phyloP scores from a whole-genome alignment of 2,888 invertebrate genomes.

The Mesorhabditis sp. region DNA sequence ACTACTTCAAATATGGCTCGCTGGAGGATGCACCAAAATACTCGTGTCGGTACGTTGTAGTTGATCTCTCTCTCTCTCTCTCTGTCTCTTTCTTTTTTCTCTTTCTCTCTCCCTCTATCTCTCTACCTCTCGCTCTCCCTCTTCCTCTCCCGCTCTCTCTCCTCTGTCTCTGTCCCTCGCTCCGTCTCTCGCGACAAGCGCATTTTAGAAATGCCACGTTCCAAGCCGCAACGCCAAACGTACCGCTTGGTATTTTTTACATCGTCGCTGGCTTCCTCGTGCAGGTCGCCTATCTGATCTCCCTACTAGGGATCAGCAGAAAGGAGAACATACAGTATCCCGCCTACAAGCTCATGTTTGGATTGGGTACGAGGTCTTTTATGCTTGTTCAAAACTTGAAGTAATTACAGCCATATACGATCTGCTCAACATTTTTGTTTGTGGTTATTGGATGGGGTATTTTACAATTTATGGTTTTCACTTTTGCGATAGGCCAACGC shows the following conservation, averaged over 20 bases:
- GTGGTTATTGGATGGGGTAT: not conserved
- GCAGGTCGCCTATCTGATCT: conserved; percentile 1
- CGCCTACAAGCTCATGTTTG: not conserved
- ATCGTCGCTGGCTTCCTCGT: not conserved
- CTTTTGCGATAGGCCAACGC: not conserved
- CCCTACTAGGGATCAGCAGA: not conserved
- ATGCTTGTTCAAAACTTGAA: not conserved
- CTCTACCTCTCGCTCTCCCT: too few relatives aligned
- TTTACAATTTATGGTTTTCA: not conserved
- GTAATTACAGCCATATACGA: not conserved
- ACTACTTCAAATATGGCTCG: not conserved
- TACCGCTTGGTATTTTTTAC: too few relatives aligned
- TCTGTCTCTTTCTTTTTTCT: too few relatives aligned
- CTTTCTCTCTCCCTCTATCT: too few relatives aligned
- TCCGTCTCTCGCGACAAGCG: too few relatives aligned
- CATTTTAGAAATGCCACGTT: too few relatives aligned
- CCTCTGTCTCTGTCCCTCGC: too few relatives aligned
- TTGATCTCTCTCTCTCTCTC: too few relatives aligned
- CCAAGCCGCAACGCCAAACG: too few relatives aligned
- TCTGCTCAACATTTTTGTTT: too few relatives aligned
- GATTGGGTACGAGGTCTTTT: not conserved
- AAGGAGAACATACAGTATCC: not conserved
- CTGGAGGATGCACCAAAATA: not conserved
- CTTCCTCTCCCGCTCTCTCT: too few relatives aligned
- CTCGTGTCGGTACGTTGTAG: not conserved